Percentiles rank a stretch among this genome's conserved stretches.
These are phyloP conservation scores for Cryptocephalus moraei DNA, from an alignment of 2,888 invertebrate genomes.

Conservation along the genomic window DNA sequence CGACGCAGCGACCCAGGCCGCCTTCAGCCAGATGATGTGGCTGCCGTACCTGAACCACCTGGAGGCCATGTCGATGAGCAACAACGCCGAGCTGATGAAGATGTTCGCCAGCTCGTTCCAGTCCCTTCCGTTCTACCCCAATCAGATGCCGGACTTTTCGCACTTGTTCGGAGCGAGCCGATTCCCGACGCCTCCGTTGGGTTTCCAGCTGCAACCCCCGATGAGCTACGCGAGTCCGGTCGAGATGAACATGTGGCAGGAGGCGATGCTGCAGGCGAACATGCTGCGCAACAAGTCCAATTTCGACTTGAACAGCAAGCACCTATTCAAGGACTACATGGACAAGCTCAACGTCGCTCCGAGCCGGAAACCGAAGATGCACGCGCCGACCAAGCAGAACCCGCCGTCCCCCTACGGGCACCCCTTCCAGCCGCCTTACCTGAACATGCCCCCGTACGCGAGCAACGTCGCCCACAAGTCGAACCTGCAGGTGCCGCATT, in stretches of 20 bases:
- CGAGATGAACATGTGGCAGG: constrained; percentile 60
- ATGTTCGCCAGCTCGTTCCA: constrained; percentile 39
- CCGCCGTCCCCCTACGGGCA: constrained; percentile 12
- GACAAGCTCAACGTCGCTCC: constrained; percentile 16
- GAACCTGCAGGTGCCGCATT: constrained; percentile 24
- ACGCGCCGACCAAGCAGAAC: constrained; percentile 7
- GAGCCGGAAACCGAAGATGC: constrained; percentile 6
- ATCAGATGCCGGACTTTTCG: constrained; percentile 39
- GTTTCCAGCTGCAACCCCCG: constrained; percentile 26
- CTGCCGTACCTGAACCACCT: constrained; percentile 57
- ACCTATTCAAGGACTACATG: constrained; percentile 17
- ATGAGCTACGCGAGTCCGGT: constrained; percentile 46
- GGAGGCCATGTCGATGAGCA: constrained; percentile 45
- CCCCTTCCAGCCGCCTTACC: constrained; percentile 22
- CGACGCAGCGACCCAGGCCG: constrained; percentile 58
- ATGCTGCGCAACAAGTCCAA: constrained; percentile 27
- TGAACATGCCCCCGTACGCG: constrained; percentile 24
- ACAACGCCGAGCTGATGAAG: constrained; percentile 47
- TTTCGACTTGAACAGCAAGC: constrained; percentile 23
- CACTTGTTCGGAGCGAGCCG: constrained; percentile 38
- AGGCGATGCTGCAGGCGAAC: constrained; percentile 45
- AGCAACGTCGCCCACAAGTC: constrained; percentile 13
- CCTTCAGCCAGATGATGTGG: constrained; percentile 66
- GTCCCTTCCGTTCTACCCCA: constrained; percentile 37
- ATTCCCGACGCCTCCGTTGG: constrained; percentile 39